A percentile compares a stretch with the other conserved stretches of the same genome.
These are phyloP conservation scores for Arenaria interpres DNA, from an alignment of 2,113 vertebrate species.

Conservation along the genomic window DNA sequence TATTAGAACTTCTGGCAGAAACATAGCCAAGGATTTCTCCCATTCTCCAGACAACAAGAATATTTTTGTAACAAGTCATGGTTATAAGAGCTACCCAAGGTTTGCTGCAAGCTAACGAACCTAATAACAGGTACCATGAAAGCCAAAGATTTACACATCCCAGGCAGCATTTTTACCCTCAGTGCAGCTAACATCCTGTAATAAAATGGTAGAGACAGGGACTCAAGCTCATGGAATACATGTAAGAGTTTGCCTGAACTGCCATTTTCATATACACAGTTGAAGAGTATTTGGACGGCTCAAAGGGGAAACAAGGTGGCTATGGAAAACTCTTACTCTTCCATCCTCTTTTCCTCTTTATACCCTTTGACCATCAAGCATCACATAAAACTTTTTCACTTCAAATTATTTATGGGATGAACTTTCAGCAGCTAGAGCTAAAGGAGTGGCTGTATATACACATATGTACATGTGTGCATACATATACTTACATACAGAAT, in stretches of 20 bases:
- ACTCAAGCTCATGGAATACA: neutral
- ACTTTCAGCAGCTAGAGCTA: neutral
- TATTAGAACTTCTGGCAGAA: neutral
- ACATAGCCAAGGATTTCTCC: neutral
- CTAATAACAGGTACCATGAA: neutral
- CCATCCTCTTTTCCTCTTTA: neutral
- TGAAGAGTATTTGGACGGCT: neutral
- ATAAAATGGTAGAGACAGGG: neutral
- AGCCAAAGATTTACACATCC: neutral
- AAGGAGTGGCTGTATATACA: neutral
- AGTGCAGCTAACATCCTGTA: neutral
- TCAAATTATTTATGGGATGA: neutral
- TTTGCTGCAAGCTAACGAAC: neutral
- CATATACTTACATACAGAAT: neutral
- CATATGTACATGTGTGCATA: fast-evolving
- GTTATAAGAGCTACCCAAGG: neutral
- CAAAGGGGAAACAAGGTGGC: neutral
- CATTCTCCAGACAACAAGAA: neutral
- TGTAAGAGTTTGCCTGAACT: neutral
- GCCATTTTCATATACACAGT: neutral
- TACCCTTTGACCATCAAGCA: neutral
- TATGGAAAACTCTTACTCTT: neutral
- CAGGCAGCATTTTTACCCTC: neutral
- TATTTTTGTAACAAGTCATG: neutral
- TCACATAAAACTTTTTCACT: neutral